Evolutionary conservation across 2,797 vertebrate species (phyloP), one percentile per base, ranked within the genome.

Genomic region (Dendrocincla tyrannina): DNA sequence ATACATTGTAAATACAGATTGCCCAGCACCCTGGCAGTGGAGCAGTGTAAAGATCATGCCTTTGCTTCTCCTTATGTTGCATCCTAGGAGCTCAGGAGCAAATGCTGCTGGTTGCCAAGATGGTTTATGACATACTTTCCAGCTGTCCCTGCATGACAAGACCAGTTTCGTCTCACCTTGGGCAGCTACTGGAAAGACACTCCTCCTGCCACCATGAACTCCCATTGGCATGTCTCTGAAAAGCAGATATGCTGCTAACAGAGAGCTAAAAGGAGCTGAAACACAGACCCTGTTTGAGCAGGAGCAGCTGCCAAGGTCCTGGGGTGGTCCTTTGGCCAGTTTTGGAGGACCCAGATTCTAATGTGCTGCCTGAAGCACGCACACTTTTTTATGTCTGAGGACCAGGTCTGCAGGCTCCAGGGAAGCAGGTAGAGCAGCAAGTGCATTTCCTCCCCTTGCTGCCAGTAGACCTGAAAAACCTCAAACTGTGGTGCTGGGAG

Each of bases 361-460:
- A 41, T 0, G 0, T 33, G 22, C 66, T 32, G 6, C 19, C 55
- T 76, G 52, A 23, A 76, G 41, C 47, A 69, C 3, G 0, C 8
- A 39, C 2, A 2, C 8, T 41, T 67, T 66, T 64, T 86, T 22
- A 42, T 2, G 1, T 62, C 32, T 76, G 41, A 88, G 50, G 70
- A 93, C 3, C 33, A 59, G n/a, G n/a, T 74, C 87, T 96, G 81
- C 87, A 92, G 88, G 78, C 49, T 59, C 60, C 0, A 1, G 33
- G 33, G 53, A 77, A 70, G 68, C 44, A 93, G 55, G 32, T 49
- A 89, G 79, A 89, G 72, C 44, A 93, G 77, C 79, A 83, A 55
- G 22, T 33, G n/a, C 53, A 80, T 93, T 95, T 96, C 89, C 93
- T 94, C 68, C 66, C 60, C 72, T 89, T 3, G 2, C 85, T 94